These are phyloP conservation scores for Sebastes aleutianus DNA, from an alignment of 2,797 vertebrate species.

Conservation along the genomic window DNA sequence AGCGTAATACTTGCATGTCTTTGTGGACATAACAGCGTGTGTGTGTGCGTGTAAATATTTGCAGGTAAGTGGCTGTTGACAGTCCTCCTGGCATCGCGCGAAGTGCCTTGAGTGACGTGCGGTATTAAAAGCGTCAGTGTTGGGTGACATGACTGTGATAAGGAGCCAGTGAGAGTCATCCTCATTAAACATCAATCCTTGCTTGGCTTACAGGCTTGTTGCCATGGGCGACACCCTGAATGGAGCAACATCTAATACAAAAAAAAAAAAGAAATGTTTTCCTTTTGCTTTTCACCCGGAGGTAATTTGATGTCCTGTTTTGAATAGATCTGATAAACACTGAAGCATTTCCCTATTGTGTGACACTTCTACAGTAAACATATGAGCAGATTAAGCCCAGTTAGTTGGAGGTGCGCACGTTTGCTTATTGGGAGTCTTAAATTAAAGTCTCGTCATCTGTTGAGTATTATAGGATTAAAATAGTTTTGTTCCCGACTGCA, in stretches of 20 bases:
- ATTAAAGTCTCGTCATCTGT: conserved; percentile 66
- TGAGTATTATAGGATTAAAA: conserved; percentile 67
- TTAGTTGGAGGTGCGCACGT: conserved; percentile 38
- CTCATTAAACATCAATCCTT: conserved; percentile 78
- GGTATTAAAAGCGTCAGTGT: conserved; percentile 79
- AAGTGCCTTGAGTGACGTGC: conserved; percentile 63
- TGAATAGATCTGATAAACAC: background rate
- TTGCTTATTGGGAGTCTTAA: conserved; percentile 26
- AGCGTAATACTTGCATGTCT: background rate
- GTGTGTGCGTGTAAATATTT: conserved; percentile 5
- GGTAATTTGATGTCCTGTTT: conserved; percentile 37
- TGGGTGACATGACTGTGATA: conserved; percentile 70
- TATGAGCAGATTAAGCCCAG: conserved; percentile 27
- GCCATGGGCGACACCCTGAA: conserved; percentile 52
- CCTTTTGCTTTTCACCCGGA: background rate
- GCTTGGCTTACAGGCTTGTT: conserved; percentile 62
- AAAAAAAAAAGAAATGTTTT: background rate
- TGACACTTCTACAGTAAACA: conserved; percentile 24
- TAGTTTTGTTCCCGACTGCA: conserved; percentile 48
- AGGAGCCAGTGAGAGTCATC: conserved; percentile 69
- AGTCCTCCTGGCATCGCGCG: conserved; percentile 58
- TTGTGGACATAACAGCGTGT: background rate
- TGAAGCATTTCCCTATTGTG: background rate
- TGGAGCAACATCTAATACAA: conserved; percentile 39
- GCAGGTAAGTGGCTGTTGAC: conserved; percentile 58